These are phyloP conservation scores for Ceyx melanurus DNA, from an alignment of 2,113 vertebrate genomes.

Conservation along the genomic window DNA sequence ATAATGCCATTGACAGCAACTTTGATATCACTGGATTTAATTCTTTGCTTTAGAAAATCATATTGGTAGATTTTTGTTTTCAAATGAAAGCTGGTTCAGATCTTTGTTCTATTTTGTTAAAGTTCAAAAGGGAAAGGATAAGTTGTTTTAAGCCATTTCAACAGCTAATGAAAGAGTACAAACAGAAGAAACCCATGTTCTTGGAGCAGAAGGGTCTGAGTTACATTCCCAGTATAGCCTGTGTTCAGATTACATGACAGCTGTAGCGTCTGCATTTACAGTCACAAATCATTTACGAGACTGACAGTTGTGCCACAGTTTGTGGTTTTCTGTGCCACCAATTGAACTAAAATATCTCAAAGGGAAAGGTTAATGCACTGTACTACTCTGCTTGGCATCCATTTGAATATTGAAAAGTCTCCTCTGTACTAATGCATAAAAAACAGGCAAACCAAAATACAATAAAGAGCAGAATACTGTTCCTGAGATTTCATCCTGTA, in stretches of 20 bases:
- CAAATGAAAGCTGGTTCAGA: conserved; percentile 42
- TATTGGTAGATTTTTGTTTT: conserved; percentile 49
- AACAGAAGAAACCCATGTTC: conserved; percentile 24
- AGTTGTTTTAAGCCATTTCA: conserved; percentile 55
- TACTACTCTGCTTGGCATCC: conserved; percentile 51
- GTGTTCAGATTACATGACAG: conserved; percentile 49
- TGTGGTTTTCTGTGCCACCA: conserved; percentile 65
- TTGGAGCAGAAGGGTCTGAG: conserved; percentile 37
- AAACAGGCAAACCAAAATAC: conserved; percentile 23
- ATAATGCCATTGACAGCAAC: conserved; percentile 37
- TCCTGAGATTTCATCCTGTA: neutral
- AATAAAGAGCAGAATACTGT: conserved; percentile 11
- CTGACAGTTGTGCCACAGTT: conserved; percentile 62
- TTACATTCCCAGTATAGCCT: conserved; percentile 12
- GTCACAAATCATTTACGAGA: conserved; percentile 56
- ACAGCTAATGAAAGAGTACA: conserved; percentile 28
- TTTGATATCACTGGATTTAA: conserved; percentile 58
- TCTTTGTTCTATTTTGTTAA: conserved; percentile 16
- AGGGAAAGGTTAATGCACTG: conserved; percentile 66
- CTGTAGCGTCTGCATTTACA: conserved; percentile 43
- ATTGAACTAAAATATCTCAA: conserved; percentile 63
- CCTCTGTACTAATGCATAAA: conserved; percentile 42
- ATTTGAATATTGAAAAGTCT: conserved; percentile 59
- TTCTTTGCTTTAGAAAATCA: conserved; percentile 63
- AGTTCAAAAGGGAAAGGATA: conserved; percentile 57